Percentiles rank a stretch among this genome's conserved stretches.
Evolutionary conservation across 2,888 invertebrate species (phyloP).

Genomic region (Drosophila pseudotakahashii): DNA sequence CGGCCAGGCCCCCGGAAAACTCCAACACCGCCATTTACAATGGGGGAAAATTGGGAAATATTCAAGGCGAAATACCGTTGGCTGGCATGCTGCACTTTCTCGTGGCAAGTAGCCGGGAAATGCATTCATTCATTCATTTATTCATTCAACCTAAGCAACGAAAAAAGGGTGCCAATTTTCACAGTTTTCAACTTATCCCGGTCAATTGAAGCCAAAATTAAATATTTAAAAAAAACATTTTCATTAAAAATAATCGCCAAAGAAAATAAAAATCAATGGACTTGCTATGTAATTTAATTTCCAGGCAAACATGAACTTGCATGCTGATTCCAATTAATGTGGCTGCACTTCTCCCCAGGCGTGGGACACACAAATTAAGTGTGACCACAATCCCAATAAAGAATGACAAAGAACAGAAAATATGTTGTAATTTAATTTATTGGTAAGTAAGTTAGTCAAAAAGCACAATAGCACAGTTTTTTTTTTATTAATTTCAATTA

Average conservation of each 20-base stretch:
- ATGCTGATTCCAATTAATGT: too few relatives aligned
- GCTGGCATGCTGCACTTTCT: constrained; percentile 4
- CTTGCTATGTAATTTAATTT: too few relatives aligned
- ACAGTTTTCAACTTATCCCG: not conserved
- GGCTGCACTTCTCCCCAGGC: too few relatives aligned
- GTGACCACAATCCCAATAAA: too few relatives aligned
- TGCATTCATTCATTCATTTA: constrained; percentile 1
- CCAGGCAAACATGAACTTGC: too few relatives aligned
- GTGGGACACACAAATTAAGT: too few relatives aligned
- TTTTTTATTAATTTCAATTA: too few relatives aligned
- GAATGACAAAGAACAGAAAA: not conserved
- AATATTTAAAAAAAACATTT: too few relatives aligned
- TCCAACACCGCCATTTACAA: not conserved
- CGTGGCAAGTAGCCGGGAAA: not conserved
- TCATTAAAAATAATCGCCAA: too few relatives aligned
- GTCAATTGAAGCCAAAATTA: not conserved
- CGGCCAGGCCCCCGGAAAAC: not conserved
- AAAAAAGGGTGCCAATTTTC: not conserved
- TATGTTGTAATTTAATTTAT: not conserved
- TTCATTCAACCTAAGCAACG: not conserved
- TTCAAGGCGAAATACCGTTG: not conserved
- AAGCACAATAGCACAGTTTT: not conserved
- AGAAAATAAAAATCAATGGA: too few relatives aligned
- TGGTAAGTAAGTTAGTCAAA: too few relatives aligned
- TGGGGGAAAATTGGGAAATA: constrained; percentile 5